phyloP scores from a whole-genome alignment of 2,113 vertebrate species.

The Cygnus atratus region DNA sequence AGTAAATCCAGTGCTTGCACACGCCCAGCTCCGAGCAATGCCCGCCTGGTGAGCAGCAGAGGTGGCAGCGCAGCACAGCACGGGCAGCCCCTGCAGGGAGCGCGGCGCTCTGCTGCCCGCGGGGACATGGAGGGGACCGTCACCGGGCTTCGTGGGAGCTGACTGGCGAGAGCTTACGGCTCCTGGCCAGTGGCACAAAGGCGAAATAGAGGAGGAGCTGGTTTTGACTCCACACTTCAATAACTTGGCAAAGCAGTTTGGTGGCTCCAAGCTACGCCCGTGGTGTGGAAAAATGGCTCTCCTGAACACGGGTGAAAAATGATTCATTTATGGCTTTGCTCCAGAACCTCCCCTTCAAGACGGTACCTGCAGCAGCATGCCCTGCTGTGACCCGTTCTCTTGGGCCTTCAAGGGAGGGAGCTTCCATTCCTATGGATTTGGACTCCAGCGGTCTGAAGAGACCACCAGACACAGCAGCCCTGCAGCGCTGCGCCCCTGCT shows the following conservation, averaged over 20 bases:
- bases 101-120: too few relatives aligned
- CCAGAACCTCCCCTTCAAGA: neutral
- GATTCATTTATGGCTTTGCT: neutral
- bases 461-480: neutral
- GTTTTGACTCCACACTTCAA: fast-evolving
- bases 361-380: neutral
- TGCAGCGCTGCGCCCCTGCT: neutral
- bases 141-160: too few relatives aligned
- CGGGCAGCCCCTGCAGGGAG: neutral
- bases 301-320: neutral
- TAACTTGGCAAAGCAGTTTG: fast-evolving
- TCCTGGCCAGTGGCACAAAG: neutral
- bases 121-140: too few relatives aligned
- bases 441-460: too few relatives aligned
- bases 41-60: neutral
- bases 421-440: fast-evolving
- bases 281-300: fast-evolving
- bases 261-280: neutral
- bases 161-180: neutral
- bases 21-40: fast-evolving
- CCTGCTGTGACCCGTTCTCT: fast-evolving
- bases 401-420: neutral
- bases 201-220: neutral
- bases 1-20: fast-evolving
- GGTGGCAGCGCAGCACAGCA: too few relatives aligned